Conservation (phyloP, 2,888 invertebrate genomes). For the Athalia circularis region DNA sequence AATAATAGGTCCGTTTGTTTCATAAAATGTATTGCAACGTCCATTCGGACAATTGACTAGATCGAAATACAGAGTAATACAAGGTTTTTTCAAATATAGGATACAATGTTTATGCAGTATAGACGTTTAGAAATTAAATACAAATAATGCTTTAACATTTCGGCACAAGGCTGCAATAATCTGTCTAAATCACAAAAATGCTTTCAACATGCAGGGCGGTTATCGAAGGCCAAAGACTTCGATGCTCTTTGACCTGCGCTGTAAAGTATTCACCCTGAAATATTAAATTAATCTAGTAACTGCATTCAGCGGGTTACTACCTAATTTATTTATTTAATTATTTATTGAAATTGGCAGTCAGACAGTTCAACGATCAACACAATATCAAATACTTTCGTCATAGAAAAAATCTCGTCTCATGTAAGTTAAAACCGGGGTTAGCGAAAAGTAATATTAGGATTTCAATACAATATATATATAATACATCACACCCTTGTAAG, state of each 20-base stretch:
- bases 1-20: constrained; percentile 47
- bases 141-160: constrained; percentile 48
- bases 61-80: constrained; percentile 59
- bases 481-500: constrained; percentile 47
- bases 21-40: constrained; percentile 65
- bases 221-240: constrained; percentile 18
- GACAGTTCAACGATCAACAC: constrained; percentile 40
- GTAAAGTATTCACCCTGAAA: constrained; percentile 26
- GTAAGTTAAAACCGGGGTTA: constrained; percentile 46
- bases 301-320: not conserved
- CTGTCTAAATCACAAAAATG: constrained; percentile 45
- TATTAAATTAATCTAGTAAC: constrained; percentile 28
- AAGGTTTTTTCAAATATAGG: constrained; percentile 46
- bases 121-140: constrained; percentile 50
- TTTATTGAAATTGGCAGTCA: constrained; percentile 42
- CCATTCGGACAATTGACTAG: constrained; percentile 69
- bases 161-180: constrained; percentile 38
- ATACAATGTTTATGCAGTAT: constrained; percentile 43
- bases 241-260: constrained; percentile 2
- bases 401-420: constrained; percentile 48
- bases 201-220: constrained; percentile 25
- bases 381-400: constrained; percentile 36
- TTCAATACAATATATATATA: constrained; percentile 47
- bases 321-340: constrained; percentile 30
- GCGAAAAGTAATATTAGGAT: constrained; percentile 50